Evolutionary conservation across 2,888 invertebrate species (phyloP).

Genomic region (Falcaria lacertinaria): DNA sequence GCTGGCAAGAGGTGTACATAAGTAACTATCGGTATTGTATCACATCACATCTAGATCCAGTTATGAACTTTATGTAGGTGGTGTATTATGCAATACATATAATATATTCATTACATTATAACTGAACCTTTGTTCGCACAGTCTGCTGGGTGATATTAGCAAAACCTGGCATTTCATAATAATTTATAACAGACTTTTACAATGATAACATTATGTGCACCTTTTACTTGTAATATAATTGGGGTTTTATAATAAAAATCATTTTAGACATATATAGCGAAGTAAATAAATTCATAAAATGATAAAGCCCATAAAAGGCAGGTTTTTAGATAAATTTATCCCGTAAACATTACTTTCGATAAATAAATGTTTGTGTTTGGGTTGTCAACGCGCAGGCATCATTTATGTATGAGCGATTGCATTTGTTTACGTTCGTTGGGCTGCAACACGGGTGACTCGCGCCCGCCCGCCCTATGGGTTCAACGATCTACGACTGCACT

Average conservation of each 20-base stretch:
- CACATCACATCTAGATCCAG: not conserved
- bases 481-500: conserved; percentile 43
- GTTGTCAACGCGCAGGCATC: conserved; percentile 30
- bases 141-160: too few relatives aligned
- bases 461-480: conserved; percentile 45
- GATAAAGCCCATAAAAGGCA: too few relatives aligned
- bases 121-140: not conserved
- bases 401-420: conserved; percentile 34
- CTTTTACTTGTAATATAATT: too few relatives aligned
- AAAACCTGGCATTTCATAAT: too few relatives aligned
- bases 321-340: too few relatives aligned
- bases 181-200: too few relatives aligned
- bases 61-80: not conserved
- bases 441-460: conserved; percentile 28
- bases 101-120: not conserved
- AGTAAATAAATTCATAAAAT: too few relatives aligned
- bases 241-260: too few relatives aligned
- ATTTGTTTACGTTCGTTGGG: conserved; percentile 60
- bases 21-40: not conserved
- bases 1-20: not conserved
- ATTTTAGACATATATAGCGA: too few relatives aligned
- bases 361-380: not conserved
- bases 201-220: too few relatives aligned
- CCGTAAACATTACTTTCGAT: not conserved
- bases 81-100: not conserved